Evolutionary conservation across 2,888 invertebrate species (phyloP).

Genomic region (Masnerella sp.): DNA sequence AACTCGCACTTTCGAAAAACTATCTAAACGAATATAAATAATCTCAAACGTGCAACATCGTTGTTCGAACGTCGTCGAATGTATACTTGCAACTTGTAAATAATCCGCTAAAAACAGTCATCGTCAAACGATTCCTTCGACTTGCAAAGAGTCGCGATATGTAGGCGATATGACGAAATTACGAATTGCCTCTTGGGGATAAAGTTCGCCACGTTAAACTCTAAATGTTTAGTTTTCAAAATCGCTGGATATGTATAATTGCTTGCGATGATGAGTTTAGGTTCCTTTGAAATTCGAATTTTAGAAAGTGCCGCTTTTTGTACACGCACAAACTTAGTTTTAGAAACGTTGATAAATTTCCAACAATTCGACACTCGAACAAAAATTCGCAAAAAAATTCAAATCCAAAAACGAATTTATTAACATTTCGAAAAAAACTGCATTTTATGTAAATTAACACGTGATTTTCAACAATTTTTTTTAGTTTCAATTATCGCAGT

Average conservation of each 20-base stretch:
- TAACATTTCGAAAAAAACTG: too few species aligned
- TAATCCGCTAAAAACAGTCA: conserved; percentile 14
- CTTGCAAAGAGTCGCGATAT: too few species aligned
- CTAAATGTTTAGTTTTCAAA: conserved; percentile 10
- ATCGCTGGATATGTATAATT: not conserved
- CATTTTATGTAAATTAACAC: too few species aligned
- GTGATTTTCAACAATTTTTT: too few species aligned
- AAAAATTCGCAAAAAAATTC: too few species aligned
- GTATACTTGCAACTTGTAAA: conserved; percentile 18
- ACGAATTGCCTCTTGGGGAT: conserved; percentile 30
- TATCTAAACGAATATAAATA: conserved; percentile 27
- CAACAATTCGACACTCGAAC: too few species aligned
- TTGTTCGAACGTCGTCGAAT: conserved; percentile 20
- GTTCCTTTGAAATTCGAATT: not conserved
- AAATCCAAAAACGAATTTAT: too few species aligned
- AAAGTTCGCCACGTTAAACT: conserved; percentile 9
- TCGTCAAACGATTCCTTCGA: conserved; percentile 24
- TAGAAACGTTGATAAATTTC: too few species aligned
- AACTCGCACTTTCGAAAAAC: conserved; percentile 9
- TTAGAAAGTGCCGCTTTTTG: not conserved
- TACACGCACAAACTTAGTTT: too few species aligned
- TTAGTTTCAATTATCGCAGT: too few species aligned
- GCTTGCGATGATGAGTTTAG: not conserved
- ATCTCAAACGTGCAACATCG: conserved; percentile 21
- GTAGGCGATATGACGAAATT: conserved; percentile 33